Evolutionary conservation across 2,888 invertebrate species (phyloP), one percentile per base, ranked within the genome.

Genomic region (Pammene fasciana): DNA sequence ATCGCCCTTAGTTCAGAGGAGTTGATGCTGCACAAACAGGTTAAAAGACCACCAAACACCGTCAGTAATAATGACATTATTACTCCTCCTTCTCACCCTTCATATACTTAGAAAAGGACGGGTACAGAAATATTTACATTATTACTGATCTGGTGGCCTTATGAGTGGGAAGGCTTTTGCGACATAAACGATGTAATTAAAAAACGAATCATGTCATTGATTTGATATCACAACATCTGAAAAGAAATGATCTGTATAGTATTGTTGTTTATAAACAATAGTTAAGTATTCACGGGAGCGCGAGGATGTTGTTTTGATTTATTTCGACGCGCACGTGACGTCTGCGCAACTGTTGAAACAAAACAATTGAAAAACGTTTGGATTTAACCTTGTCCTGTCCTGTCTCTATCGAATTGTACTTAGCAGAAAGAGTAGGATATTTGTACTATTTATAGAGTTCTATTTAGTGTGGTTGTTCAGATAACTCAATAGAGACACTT

Each of bases 241-340:
- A 36, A 18, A 16, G 9, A 34, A 59, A 45, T 45, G 45, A 26
- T 45, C 34, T 46, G 16, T 60, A 36, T 10, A 13, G 7, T 48
- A 36, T 55, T 55, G 34, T 65, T 50, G 38, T 50, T 41, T 50
- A 54, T 36, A 43, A 45, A 55, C 54, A 45, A 54, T 54, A 54
- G 16, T 55, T 64, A 55, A 54, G 16, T 45, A 65, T 65, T 54
- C 54, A 45, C 14, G 8, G 45, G 45, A 54, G 54, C 64, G 18
- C 50, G 36, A 65, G 34, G 64, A 65, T 65, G 55, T 61, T 50
- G 50, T 55, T 65, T 54, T 65, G 54, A 65, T 65, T 65, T 55
- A 65, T 65, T 54, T 45, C 45, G 34, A 36, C 45, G 54, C 54
- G 64, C 54, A 65, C 64, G 64, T 55, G 64, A 43, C 48, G 14